Base-by-base conservation (phyloP, 2,888 invertebrate species). In the Pachydiplax longipennis region DNA sequence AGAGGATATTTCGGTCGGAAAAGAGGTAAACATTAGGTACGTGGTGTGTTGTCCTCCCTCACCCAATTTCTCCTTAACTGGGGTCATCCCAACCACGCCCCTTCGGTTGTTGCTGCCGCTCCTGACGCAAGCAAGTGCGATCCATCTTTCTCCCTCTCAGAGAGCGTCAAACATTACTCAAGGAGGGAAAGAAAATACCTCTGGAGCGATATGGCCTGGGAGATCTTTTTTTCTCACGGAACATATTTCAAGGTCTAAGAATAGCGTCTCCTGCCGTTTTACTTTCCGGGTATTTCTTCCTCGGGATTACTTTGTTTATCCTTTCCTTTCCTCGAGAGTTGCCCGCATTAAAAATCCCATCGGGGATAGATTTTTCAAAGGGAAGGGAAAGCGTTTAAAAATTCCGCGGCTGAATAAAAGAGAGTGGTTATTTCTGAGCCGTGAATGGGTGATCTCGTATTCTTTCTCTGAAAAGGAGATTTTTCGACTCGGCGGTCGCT, bases 131-230 rank as follows among this genome's bases (percentile, higher is more conserved):
- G 31, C 83, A 83, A 53, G 25, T 35, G 31, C 83, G 22, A 83
- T 83, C 83, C 53, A 83, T 83, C 83, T 58, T 73, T 73, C 73
- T 25, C 12, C 31, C 13, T 31, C 73, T n/a, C 65, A 65, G 65
- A n/a, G 13, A n/a, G 87, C 61, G 37, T 58, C 87, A 61, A 87
- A 61, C 87, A 87, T 87, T 87, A 87, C 87, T 87, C 87, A 61
- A 61, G 87, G 13, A 22, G 18, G 37, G 87, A 83, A 53, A 53
- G 31, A 83, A 61, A 73, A 73, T 73, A 73, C 31, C 73, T 13
- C 31, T 0, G 18, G 61, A 83, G 18, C n/a, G 40, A 58, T 58
- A 58, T 8, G 58, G 15, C 3, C 15, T 15, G 53, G 53, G 18
- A 31, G 58, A 87, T 37, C n/a, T 25, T 10, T 87, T 87, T 87